Percentiles rank a stretch among this genome's conserved stretches.
Evolutionary conservation across 2,113 vertebrate species (phyloP).

Genomic region (Panurus biarmicus): DNA sequence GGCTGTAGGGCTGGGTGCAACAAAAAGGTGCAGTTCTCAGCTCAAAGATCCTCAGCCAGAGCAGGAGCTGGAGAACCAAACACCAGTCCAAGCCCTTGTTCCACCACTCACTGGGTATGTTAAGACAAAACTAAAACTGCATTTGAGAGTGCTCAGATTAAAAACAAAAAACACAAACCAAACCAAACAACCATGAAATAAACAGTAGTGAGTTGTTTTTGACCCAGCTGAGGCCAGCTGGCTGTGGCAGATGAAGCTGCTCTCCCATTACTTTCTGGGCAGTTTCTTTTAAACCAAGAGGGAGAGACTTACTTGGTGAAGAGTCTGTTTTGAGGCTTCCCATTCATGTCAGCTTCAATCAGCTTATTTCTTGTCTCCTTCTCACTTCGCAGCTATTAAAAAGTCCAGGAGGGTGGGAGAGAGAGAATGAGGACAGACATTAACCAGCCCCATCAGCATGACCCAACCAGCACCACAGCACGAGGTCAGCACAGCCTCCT

Average conservation of each 20-base stretch:
- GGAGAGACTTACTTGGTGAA: slow-evolving; percentile 67
- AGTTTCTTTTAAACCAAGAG: not conserved
- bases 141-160: not conserved
- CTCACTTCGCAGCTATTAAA: slow-evolving; percentile 69
- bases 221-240: not conserved
- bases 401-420: not conserved
- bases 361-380: slow-evolving; percentile 72
- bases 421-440: not conserved
- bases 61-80: not conserved
- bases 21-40: not conserved
- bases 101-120: not conserved
- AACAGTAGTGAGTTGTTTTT: not conserved
- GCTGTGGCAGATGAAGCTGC: not conserved
- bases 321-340: slow-evolving; percentile 62
- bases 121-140: not conserved
- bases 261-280: not conserved
- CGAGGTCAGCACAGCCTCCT: not conserved
- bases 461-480: not conserved
- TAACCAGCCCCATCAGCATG: not conserved
- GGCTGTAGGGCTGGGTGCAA: not conserved
- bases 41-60: not conserved
- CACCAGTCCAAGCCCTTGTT: not conserved
- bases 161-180: not conserved
- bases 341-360: slow-evolving; percentile 75
- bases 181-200: not conserved